Base-by-base conservation (phyloP, 1,140 invertebrate genomes). In the Nebria ingens region DNA sequence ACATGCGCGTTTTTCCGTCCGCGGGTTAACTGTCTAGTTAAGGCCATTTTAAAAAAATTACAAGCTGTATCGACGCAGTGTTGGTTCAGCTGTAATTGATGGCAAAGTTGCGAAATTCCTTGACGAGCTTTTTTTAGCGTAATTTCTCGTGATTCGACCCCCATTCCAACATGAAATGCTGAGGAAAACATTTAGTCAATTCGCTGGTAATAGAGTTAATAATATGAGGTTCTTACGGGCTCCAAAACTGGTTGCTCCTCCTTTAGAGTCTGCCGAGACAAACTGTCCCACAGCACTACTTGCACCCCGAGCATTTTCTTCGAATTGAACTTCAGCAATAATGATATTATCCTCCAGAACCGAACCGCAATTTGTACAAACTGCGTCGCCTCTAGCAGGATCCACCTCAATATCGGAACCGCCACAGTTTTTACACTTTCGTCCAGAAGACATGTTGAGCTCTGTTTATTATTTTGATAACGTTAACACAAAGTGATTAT, bases 41-140 rank as follows among this genome's bases (percentile, higher is more conserved):
- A 70, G 21, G 94, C 96, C 86, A 98, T 88, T 76, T 96, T 97
- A 70, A 96, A 99, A 72, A 97, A 97, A 66, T 92, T 94, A 60
- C 91, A 89, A 2, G 95, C 90, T 19, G 87, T 94, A 55, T 97
- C 93, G 50, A 96, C 86, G 64, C 86, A 93, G 64, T 94, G 89
- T 62, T 92, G 85, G 66, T 92, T 95, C 29, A 98, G 75, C 19
- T 85, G 78, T 29, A 93, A 68, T 61, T 91, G 87, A 64, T 87
- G 82, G 58, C 86, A 89, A 2, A 93, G 72, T 54, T 82, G 77
- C 42, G 81, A 83, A 50, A 94, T 92, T 21, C 86, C 86, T 67
- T 81, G 81, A 61, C 84, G 81, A n/a, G 92, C 92, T 75, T 93
- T 93, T 60, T 84, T 79, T 23, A 96, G 68, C 3, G 94, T 97